Conservation (phyloP, 2,113 vertebrate species). For the Azemiops feae region DNA sequence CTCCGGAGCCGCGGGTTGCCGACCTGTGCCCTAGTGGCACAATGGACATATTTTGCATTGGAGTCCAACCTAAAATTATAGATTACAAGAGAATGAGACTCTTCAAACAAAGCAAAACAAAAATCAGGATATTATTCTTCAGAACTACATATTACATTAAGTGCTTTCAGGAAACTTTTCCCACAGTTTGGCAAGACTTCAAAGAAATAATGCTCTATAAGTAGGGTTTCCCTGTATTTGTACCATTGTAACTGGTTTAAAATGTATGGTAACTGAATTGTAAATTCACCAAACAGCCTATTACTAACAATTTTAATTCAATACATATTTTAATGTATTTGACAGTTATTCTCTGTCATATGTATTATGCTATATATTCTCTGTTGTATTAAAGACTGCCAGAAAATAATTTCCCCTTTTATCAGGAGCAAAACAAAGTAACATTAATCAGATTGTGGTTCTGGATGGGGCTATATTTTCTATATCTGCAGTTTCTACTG, state of each 20-base stretch:
- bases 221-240: neutral
- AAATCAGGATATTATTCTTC: conserved; percentile 8
- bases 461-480: neutral
- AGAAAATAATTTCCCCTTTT: neutral
- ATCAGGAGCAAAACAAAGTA: neutral
- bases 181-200: conserved; percentile 2
- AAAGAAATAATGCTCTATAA: conserved; percentile 15
- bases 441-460: neutral
- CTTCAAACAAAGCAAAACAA: neutral
- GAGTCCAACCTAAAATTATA: neutral
- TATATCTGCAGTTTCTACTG: neutral
- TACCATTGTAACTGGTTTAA: neutral
- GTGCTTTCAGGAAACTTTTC: neutral
- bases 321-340: conserved; percentile 2
- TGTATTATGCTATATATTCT: neutral
- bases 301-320: conserved; percentile 14
- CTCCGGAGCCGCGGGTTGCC: no score
- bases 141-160: neutral
- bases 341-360: conserved; percentile 1
- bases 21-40: neutral
- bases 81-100: neutral
- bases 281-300: neutral
- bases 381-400: neutral
- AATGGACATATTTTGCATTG: conserved; percentile 5
- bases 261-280: conserved; percentile 4